phyloP scores from a whole-genome alignment of 1,140 invertebrate genomes.

The Coboldia fuscipes region DNA sequence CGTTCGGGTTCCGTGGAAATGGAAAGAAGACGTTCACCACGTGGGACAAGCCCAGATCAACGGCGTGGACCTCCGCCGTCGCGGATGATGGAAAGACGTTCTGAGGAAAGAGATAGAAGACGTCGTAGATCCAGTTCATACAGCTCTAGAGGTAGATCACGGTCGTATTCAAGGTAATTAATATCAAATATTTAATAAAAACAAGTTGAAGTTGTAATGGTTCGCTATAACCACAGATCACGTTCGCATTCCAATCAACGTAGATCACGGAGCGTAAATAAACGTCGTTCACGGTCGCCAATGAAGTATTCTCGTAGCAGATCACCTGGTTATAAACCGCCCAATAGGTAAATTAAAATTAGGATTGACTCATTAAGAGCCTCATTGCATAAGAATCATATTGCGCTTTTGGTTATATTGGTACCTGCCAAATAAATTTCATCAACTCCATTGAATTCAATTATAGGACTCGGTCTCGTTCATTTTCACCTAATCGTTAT shows the following conservation, averaged over 20 bases:
- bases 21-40: neutral
- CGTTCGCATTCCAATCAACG: conserved; percentile 20
- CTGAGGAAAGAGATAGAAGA: conserved; percentile 10
- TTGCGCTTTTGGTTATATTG: too few species aligned
- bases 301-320: conserved; percentile 23
- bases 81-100: neutral
- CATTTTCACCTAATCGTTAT: conserved; percentile 5
- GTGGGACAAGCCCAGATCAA: neutral
- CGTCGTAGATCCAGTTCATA: conserved; percentile 1
- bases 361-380: too few species aligned
- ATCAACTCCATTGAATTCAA: neutral
- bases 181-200: too few species aligned
- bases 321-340: too few species aligned
- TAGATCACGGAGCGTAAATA: too few species aligned
- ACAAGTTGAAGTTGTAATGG: too few species aligned
- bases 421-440: too few species aligned
- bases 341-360: too few species aligned
- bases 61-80: neutral
- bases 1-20: conserved; percentile 12
- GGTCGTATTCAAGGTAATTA: conserved; percentile 19
- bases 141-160: conserved; percentile 12
- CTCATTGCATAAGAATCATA: too few species aligned
- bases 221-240: conserved; percentile 19
- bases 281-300: conserved; percentile 19
- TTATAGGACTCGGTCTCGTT: conserved; percentile 5